phyloP scores from a whole-genome alignment of 2,113 vertebrate species.

The Porphyrio hochstetteri region DNA sequence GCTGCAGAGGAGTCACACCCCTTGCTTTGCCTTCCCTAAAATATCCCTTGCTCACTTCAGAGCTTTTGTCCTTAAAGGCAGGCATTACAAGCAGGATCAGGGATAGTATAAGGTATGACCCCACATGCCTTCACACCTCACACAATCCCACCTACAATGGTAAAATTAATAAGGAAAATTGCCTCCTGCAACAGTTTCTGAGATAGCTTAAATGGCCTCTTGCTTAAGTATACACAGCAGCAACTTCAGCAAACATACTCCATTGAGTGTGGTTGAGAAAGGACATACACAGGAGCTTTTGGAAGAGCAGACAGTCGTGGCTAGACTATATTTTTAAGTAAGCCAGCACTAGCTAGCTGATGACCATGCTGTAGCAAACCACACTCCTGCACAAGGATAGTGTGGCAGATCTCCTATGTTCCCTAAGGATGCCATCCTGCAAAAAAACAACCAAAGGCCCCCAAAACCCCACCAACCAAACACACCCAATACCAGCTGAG shows the following conservation, averaged over 20 bases:
- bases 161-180: constrained; percentile 32
- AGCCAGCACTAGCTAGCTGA: not conserved
- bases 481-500: not conserved
- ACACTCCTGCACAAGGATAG: not conserved
- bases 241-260: not conserved
- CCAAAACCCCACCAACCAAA: no score
- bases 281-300: not conserved
- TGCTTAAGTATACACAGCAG: not conserved
- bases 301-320: not conserved
- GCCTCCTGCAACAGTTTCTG: constrained; percentile 15
- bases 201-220: constrained; percentile 2
- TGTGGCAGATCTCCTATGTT: not conserved
- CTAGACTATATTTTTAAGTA: not conserved
- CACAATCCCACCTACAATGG: constrained; percentile 5
- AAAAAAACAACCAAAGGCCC: no score
- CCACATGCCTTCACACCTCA: constrained; percentile 2
- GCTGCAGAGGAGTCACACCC: not conserved
- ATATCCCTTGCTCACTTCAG: not conserved
- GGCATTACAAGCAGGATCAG: not conserved
- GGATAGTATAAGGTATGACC: not conserved
- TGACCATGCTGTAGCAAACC: not conserved
- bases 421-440: not conserved
- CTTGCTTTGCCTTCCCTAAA: not conserved
- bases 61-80: not conserved
- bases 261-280: not conserved